Base-by-base conservation (phyloP, 2,888 invertebrate species). In the Siphlonurus alternatus region DNA sequence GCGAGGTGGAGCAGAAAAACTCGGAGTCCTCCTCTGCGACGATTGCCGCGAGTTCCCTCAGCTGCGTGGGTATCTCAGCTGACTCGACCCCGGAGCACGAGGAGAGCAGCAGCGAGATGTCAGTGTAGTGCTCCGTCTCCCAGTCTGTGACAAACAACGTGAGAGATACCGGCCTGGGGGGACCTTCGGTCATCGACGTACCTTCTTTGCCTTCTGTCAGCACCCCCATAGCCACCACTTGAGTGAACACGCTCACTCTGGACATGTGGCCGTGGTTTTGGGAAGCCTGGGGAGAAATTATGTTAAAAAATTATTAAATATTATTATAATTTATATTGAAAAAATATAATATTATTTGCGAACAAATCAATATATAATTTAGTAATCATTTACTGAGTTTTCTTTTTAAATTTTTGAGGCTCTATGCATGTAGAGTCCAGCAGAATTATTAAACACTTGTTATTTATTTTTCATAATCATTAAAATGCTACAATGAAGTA, bases 61-160 rank as follows among this genome's bases (percentile, higher is more conserved):
- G 70, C 71, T 68, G 20, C 69, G 68, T 73, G 0, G 88, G 87
- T 7, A 92, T 83, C 71, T 89, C 88, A 0, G 87, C 89, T 20
- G 90, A 89, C 62, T 88, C 78, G 0, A 88, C 86, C 67, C 85
- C 81, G 0, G 75, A 75, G 69, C 86, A 86, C 0, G 85, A 83
- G 15, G 86, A 83, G 53, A 90, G 76, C 23, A 92, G 73, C 24
- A 79, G 71, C 0, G 86, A 82, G 60, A 89, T 81, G 73, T 91
- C 90, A 53, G 81, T 79, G 69, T 84, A 84, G 67, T 86, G 82
- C 19, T 86, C 84, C 0, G 77, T 73, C 1, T 80, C 81, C 70
- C 88, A 81, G 53, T 83, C 86, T 83, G 71, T 56, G 75, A 75
- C 65, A 61, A n/a, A 24, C 63, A 68, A 65, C 66, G 19, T 25